Evolutionary conservation across 2,797 vertebrate species (phyloP).

Genomic region (Eulemur mongoz): DNA sequence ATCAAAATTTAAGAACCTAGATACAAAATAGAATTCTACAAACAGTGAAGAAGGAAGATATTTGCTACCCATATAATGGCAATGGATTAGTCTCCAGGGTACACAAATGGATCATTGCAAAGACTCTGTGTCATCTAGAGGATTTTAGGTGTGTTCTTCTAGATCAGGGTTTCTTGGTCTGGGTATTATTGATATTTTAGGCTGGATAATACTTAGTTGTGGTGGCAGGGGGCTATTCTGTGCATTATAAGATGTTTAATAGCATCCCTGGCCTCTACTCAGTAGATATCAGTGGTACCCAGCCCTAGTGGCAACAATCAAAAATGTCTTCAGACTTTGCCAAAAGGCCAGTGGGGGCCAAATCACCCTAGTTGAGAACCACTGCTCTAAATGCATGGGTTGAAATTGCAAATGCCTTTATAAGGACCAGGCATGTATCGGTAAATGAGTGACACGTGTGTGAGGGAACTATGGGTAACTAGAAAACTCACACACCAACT

Average conservation of each 20-base stretch:
- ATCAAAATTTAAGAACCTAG: slow-evolving; percentile 3
- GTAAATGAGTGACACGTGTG: not conserved
- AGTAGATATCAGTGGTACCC: not conserved
- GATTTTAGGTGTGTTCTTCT: not conserved
- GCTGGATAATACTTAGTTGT: not conserved
- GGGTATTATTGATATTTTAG: not conserved
- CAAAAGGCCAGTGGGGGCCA: not conserved
- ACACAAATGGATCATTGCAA: not conserved
- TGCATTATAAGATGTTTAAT: not conserved
- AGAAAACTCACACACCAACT: not conserved
- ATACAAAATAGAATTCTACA: not conserved
- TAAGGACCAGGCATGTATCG: not conserved
- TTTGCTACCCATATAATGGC: not conserved
- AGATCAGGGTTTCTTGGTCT: not conserved
- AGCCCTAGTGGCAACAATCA: not conserved
- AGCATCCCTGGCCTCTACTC: not conserved
- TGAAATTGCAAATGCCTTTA: not conserved
- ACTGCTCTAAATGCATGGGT: not conserved
- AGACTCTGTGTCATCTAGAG: not conserved
- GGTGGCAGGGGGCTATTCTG: not conserved
- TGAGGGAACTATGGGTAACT: not conserved
- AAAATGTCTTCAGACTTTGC: not conserved
- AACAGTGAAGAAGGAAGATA: not conserved
- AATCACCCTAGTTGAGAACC: not conserved
- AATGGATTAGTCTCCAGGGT: not conserved